Percentiles rank a stretch among this genome's conserved stretches.
These are phyloP conservation scores for Apis cerana DNA, from an alignment of 1,140 invertebrate genomes.

Conservation along the genomic window DNA sequence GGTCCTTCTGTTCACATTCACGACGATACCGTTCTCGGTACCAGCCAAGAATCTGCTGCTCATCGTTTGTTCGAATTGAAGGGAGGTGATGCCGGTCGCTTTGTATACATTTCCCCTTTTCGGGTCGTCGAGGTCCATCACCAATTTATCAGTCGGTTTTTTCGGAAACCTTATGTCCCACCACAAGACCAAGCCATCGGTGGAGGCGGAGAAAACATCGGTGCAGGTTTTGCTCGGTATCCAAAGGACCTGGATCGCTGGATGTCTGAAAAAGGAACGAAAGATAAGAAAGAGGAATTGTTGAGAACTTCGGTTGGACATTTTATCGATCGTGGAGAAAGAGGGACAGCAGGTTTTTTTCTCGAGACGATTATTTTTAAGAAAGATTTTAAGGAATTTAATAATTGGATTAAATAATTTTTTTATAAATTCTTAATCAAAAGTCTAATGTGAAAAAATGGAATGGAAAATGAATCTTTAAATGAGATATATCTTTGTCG, in stretches of 20 bases:
- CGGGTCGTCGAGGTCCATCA: slow-evolving; percentile 89
- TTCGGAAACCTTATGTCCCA: slow-evolving; percentile 93
- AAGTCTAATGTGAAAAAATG: too few relatives aligned
- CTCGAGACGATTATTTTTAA: too few relatives aligned
- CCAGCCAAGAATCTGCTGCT: slow-evolving; percentile 84
- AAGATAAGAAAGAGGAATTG: slow-evolving; percentile 11
- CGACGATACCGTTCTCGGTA: slow-evolving; percentile 83
- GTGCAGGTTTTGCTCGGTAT: slow-evolving; percentile 90
- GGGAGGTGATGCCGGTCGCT: slow-evolving; percentile 88
- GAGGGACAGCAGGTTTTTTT: too few relatives aligned
- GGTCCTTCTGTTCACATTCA: slow-evolving; percentile 88
- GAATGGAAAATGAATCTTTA: too few relatives aligned
- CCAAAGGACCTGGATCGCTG: slow-evolving; percentile 87
- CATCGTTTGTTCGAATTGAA: slow-evolving; percentile 94
- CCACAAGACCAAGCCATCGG: slow-evolving; percentile 88
- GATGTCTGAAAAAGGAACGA: slow-evolving; percentile 81
- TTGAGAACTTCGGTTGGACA: neutral
- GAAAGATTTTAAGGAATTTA: too few relatives aligned
- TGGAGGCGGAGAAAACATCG: slow-evolving; percentile 93
- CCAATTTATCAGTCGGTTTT: slow-evolving; percentile 89
- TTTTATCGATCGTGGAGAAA: too few relatives aligned
- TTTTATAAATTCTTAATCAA: too few relatives aligned
- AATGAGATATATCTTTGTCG: too few relatives aligned
- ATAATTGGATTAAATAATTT: too few relatives aligned
- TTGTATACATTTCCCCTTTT: slow-evolving; percentile 83